Evolutionary conservation across 2,113 vertebrate genomes (phyloP), one percentile per base, ranked within the genome.

Genomic region (Chaetura pelagica): DNA sequence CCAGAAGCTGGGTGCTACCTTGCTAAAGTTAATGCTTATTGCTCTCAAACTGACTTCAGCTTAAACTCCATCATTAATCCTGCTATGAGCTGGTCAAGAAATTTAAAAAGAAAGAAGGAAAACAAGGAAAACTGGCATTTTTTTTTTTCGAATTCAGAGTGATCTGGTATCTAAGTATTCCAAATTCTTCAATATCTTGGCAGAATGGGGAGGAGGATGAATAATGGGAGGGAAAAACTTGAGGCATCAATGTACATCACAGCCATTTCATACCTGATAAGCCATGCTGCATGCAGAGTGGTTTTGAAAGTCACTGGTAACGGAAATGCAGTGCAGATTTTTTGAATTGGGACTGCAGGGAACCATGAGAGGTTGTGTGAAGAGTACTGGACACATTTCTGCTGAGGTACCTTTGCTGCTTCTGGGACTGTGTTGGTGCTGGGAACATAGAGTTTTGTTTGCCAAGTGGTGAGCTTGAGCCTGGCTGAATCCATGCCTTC

Each of bases 241-340:
- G 48, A 52, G 21, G 40, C n/a, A 32, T 2, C 0, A 2, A 27
- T 4, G 7, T 44, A 29, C 21, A 32, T 66, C 52, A 67, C 23
- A 34, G 4, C 5, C 2, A 1, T 74, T 78, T 66, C 17, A 32
- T 54, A 54, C 16, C 22, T 42, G 26, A 35, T 21, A 58, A 79
- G 4, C 22, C 26, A 16, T n/a, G 40, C 15, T 66, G 29, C 5
- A 29, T 9, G 11, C 29, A 69, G 40, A 9, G 30, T 26, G 9
- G 5, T 64, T 52, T 74, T 79, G 19, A 51, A 91, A 71, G 52
- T 34, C 17, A 10, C 9, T 30, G 13, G 12, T 71, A 18, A n/a
- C 9, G 10, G 38, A 29, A 64, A 64, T 0, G 1, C 38, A 16
- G 27, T 49, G 9, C 10, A 38, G 42, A 18, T 38, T 48, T 21